Base-by-base conservation (phyloP, 2,797 vertebrate species). In the Peromyscus eremicus region DNA sequence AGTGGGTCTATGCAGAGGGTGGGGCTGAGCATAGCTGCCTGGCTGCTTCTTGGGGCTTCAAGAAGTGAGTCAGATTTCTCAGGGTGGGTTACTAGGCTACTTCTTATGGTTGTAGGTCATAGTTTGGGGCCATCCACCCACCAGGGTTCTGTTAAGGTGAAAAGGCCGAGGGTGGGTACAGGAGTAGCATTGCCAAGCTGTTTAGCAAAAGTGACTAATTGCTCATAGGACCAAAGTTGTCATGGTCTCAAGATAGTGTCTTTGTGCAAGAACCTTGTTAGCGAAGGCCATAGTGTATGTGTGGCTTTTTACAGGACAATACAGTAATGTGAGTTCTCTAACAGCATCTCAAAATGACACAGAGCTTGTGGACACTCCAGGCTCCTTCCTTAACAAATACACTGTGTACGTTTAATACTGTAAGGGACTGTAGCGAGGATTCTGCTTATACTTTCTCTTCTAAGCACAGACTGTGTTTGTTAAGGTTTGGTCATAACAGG, bases 341-440 rank as follows among this genome's bases (percentile, higher is more conserved):
- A 52, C 3, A 79, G 14, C 9, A 87, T 17, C 11, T 29, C 23
- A 71, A 27, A 37, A 2, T 49, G 11, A 2, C 21, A 19, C 7
- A 37, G 17, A 8, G 3, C 5, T 12, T 89, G 7, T 25, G 43
- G 17, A 52, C 11, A 1, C 4, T 71, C 6, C 1, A 73, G 17
- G 25, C 2, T 49, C 43, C 17, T 62, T 60, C 7, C 8, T 82
- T 70, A 75, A 46, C 2, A 64, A 89, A 49, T 19, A 64, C 17
- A 34, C 60, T 43, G 37, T 49, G 66, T 34, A 6, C 27, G 17
- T 46, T 25, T 34, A 11, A 14, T 25, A n/a, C 21, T 43, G 37
- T 27, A 6, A 4, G 25, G 3, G 2, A 11, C 34, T 49, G 1
- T 14, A 49, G 32, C 14, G 3, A 43, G 21, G 16, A 17, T 32